Evolutionary conservation across 1,140 invertebrate species (phyloP).

Genomic region (Popillia japonica): DNA sequence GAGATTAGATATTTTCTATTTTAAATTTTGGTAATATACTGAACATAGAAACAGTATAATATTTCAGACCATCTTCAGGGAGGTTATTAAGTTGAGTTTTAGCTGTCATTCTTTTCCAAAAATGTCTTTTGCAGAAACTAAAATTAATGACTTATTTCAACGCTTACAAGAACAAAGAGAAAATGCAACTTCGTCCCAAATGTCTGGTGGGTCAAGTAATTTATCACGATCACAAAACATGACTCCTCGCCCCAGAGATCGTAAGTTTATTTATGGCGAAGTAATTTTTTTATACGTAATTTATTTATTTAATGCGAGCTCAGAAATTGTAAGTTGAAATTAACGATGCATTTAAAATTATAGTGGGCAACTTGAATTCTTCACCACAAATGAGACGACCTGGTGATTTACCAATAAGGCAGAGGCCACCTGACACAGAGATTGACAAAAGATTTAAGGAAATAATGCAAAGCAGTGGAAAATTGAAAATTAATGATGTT

Average conservation of each 20-base stretch:
- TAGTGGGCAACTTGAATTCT: conserved; percentile 47
- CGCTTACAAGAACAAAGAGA: conserved; percentile 50
- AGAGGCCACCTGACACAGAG: conserved; percentile 57
- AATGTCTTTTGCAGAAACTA: conserved; percentile 54
- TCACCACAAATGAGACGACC: conserved; percentile 52
- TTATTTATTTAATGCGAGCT: conserved; percentile 27
- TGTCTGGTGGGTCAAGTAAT: conserved; percentile 45
- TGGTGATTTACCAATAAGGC: conserved; percentile 47
- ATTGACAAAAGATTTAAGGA: conserved; percentile 63
- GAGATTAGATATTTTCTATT: too few relatives aligned
- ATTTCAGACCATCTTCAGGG: not conserved
- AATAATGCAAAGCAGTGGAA: conserved; percentile 77
- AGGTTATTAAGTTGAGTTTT: conserved; percentile 18
- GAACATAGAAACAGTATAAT: too few relatives aligned
- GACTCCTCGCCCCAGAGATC: conserved; percentile 46
- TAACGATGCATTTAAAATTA: conserved; percentile 8
- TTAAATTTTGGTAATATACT: too few relatives aligned
- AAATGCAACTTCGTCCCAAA: conserved; percentile 41
- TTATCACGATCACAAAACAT: conserved; percentile 43
- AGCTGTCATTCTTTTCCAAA: conserved; percentile 35
- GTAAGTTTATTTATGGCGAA: conserved; percentile 43
- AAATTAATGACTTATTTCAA: conserved; percentile 54
- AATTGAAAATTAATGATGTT: conserved; percentile 81
- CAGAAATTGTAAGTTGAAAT: not conserved
- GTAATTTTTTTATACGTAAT: conserved; percentile 46